phyloP scores from a whole-genome alignment of 2,797 vertebrate species.

The Semaprochilodus insignis region DNA sequence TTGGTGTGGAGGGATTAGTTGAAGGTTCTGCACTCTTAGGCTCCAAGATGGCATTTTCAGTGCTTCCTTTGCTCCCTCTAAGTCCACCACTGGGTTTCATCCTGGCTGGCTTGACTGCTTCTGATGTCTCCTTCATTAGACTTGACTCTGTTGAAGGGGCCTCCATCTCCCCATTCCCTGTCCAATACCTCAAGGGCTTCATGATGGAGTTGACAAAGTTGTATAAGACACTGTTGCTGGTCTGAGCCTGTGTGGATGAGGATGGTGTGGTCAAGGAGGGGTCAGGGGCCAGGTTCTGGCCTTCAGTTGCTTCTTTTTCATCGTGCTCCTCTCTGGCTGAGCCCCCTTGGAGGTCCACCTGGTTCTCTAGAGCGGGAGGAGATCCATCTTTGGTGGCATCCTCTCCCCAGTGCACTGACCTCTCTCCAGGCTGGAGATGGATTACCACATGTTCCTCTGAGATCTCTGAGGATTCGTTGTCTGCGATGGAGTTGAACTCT shows the following conservation, averaged over 20 bases:
- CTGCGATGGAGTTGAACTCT: conserved; percentile 63
- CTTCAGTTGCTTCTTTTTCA: conserved; percentile 54
- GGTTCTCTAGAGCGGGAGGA: conserved; percentile 55
- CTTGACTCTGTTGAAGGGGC: conserved; percentile 40
- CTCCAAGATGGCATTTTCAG: conserved; percentile 75
- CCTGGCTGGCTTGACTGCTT: conserved; percentile 57
- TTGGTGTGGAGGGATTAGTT: conserved; percentile 54
- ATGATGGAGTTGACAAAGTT: conserved; percentile 79
- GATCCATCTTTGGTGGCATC: conserved; percentile 31
- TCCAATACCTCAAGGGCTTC: conserved; percentile 78
- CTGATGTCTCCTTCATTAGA: conserved; percentile 55
- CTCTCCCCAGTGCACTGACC: conserved; percentile 54
- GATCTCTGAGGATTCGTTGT: conserved; percentile 75
- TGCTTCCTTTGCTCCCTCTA: conserved; percentile 67
- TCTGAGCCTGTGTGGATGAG: conserved; percentile 68
- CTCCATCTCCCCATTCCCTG: conserved; percentile 51
- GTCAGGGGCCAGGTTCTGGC: conserved; percentile 56
- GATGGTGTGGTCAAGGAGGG: conserved; percentile 55
- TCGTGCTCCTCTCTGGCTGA: conserved; percentile 70
- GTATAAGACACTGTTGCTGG: conserved; percentile 71
- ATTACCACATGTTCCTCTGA: conserved; percentile 80
- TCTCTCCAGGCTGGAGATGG: conserved; percentile 66
- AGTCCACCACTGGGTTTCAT: conserved; percentile 59
- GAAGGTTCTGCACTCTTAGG: conserved; percentile 56
- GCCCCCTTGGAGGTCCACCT: conserved; percentile 69